Conservation (phyloP, 2,797 vertebrate species). For the Falco columbarius region DNA sequence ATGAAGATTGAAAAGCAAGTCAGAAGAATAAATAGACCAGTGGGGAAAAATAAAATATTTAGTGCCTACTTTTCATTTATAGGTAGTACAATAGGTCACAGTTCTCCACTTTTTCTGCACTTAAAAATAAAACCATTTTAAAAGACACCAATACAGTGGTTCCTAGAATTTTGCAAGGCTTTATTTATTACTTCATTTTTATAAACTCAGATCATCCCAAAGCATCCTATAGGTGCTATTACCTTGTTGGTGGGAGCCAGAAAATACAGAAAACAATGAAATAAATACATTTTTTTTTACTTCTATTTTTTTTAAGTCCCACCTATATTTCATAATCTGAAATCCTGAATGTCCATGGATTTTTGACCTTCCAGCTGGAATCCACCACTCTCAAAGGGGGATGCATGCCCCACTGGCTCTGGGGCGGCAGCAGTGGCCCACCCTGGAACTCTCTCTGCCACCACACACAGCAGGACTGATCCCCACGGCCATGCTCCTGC, state of each 20-base stretch:
- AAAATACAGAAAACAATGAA: neutral
- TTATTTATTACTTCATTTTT: neutral
- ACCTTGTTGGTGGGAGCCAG: rapidly evolving
- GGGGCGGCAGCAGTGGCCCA: rapidly evolving
- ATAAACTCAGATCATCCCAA: neutral
- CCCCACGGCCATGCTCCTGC: neutral
- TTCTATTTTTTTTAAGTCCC: neutral
- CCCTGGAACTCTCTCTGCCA: neutral
- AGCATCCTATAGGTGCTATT: neutral
- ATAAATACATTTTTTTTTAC: rapidly evolving
- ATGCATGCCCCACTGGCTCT: neutral
- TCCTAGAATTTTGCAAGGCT: neutral
- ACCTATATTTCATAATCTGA: neutral
- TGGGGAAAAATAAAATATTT: neutral
- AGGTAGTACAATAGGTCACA: neutral
- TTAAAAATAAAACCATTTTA: neutral
- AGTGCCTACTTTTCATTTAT: neutral
- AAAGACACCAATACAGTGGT: rapidly evolving
- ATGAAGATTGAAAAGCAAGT: neutral
- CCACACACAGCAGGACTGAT: rapidly evolving
- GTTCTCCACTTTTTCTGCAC: neutral
- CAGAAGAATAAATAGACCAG: neutral
- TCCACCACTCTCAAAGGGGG: neutral
- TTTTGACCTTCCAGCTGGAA: neutral
- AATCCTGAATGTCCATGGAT: neutral